Percentiles rank a stretch among this genome's conserved stretches.
Conservation (phyloP, 2,888 invertebrate species). For the Ectobius pallidus region DNA sequence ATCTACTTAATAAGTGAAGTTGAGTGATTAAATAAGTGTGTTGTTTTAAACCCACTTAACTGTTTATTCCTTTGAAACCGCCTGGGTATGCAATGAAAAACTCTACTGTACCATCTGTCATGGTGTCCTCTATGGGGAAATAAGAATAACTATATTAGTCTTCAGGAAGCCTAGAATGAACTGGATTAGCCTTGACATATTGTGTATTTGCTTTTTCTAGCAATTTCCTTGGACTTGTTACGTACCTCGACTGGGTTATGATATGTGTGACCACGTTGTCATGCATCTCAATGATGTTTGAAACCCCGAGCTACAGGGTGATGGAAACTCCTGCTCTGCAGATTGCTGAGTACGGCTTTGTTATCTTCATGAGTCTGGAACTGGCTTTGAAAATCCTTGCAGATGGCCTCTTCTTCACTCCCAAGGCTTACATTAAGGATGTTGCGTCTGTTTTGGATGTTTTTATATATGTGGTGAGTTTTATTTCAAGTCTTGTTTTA, state of each 20-base stretch:
- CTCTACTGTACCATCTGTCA: too few relatives aligned
- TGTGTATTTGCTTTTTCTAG: conserved; percentile 63
- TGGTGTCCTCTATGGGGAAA: too few relatives aligned
- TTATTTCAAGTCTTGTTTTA: too few relatives aligned
- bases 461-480: conserved; percentile 93
- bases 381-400: conserved; percentile 94
- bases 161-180: too few relatives aligned
- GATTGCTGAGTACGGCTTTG: conserved; percentile 96
- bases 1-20: too few relatives aligned
- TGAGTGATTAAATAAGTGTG: too few relatives aligned
- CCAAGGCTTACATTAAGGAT: conserved; percentile 97
- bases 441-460: conserved; percentile 96
- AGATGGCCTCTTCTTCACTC: conserved; percentile 98
- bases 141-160: too few relatives aligned
- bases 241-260: conserved; percentile 99
- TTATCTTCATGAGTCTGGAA: conserved; percentile 97
- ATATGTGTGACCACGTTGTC: conserved; percentile 96
- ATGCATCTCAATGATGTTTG: conserved; percentile 99
- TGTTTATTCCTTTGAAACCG: too few relatives aligned
- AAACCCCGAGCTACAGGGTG: conserved; percentile 91
- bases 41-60: too few relatives aligned
- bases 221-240: conserved; percentile 95
- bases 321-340: conserved; percentile 94
- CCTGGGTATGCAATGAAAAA: too few relatives aligned
- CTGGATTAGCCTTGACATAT: too few relatives aligned